Conservation (phyloP, 2,113 vertebrate species). For the Laterallus jamaicensis region DNA sequence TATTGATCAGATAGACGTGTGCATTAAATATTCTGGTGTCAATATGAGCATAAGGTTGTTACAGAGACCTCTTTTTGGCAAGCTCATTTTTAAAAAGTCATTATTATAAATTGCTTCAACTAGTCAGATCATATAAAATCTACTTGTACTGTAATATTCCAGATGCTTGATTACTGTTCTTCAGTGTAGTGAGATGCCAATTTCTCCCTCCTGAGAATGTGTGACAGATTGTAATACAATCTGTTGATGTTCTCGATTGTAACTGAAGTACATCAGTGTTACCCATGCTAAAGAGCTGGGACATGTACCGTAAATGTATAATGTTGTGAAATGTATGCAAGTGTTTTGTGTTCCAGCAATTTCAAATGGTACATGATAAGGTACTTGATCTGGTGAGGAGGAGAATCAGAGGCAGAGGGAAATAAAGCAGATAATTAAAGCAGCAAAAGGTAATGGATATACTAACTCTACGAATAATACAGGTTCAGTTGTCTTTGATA, state of each 20-base stretch:
- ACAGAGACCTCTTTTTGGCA: slow-evolving; percentile 25
- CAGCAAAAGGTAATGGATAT: neutral
- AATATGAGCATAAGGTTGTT: slow-evolving; percentile 14
- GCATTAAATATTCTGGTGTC: neutral
- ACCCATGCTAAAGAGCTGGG: slow-evolving; percentile 36
- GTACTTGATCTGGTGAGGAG: neutral
- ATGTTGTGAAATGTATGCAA: slow-evolving; percentile 22
- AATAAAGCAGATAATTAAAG: neutral
- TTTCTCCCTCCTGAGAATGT: slow-evolving; percentile 70
- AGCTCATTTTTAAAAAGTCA: slow-evolving; percentile 58
- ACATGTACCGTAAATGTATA: slow-evolving; percentile 37
- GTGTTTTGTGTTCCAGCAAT: neutral
- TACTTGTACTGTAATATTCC: slow-evolving; percentile 67
- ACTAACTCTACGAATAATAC: neutral
- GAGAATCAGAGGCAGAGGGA: neutral
- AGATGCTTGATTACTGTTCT: slow-evolving; percentile 75
- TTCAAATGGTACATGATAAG: neutral
- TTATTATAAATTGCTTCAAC: slow-evolving; percentile 71
- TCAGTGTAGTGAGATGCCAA: slow-evolving; percentile 69
- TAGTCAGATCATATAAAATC: slow-evolving; percentile 65
- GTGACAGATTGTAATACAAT: slow-evolving; percentile 79
- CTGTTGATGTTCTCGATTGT: slow-evolving; percentile 72
- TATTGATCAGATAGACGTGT: neutral
- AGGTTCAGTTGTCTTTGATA: neutral
- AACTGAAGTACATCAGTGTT: slow-evolving; percentile 58